phyloP scores from a whole-genome alignment of 2,113 vertebrate genomes.

The Istiophorus platypterus region DNA sequence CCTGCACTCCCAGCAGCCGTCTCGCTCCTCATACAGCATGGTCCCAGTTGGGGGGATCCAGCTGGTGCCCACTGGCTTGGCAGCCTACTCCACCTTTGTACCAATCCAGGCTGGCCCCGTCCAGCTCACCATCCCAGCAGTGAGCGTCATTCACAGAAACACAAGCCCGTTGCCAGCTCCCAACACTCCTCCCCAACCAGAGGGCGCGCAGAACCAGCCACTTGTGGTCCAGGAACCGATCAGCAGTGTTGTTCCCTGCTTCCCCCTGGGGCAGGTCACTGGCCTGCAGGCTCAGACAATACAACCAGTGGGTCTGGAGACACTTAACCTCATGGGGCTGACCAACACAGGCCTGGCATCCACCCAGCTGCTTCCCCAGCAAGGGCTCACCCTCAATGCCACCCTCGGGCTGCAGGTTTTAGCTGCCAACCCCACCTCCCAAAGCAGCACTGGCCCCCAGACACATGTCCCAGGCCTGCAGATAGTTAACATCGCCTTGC shows the following conservation, averaged over 20 bases:
- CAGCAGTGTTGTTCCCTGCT: slow-evolving; percentile 88
- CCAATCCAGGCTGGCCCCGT: slow-evolving; percentile 92
- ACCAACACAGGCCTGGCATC: slow-evolving; percentile 84
- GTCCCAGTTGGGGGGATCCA: slow-evolving; percentile 94
- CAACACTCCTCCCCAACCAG: slow-evolving; percentile 37
- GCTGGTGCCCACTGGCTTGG: slow-evolving; percentile 90
- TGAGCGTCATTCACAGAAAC: slow-evolving; percentile 92
- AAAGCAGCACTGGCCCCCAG: slow-evolving; percentile 84
- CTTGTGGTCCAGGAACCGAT: slow-evolving; percentile 86
- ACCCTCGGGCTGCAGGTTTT: slow-evolving; percentile 93
- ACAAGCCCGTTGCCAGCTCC: slow-evolving; percentile 80
- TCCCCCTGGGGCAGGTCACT: slow-evolving; percentile 90
- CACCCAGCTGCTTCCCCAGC: slow-evolving; percentile 83
- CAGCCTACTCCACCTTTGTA: slow-evolving; percentile 94
- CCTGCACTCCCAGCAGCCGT: slow-evolving; percentile 93
- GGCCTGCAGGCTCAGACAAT: slow-evolving; percentile 88
- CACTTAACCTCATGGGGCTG: slow-evolving; percentile 90
- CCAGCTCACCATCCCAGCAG: slow-evolving; percentile 94
- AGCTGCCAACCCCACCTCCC: slow-evolving; percentile 83
- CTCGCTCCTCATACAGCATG: slow-evolving; percentile 89
- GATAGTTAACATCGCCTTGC: slow-evolving; percentile 94
- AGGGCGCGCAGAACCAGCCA: slow-evolving; percentile 56
- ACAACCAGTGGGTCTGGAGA: slow-evolving; percentile 87
- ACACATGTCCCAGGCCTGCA: slow-evolving; percentile 90
- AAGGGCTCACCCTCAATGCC: slow-evolving; percentile 90